phyloP scores from a whole-genome alignment of 1,140 invertebrate species.

The Drosophila truncata region DNA sequence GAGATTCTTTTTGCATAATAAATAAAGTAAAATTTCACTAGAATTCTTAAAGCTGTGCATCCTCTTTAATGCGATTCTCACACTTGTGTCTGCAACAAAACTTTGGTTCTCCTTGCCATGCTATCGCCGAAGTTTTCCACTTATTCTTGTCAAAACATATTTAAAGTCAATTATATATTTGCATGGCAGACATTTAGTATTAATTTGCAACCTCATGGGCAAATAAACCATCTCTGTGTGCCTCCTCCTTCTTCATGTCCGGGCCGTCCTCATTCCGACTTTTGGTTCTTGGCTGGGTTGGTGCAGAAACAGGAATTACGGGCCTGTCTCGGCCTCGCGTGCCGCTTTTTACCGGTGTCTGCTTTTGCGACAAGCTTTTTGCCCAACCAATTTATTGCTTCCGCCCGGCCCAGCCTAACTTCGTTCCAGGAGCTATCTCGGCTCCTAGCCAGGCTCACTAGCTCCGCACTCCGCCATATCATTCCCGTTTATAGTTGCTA shows the following conservation, averaged over 20 bases:
- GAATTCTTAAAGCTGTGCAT: neutral
- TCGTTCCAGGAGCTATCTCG: slow-evolving; percentile 36
- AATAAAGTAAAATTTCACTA: neutral
- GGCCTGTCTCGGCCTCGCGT: slow-evolving; percentile 62
- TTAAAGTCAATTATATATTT: slow-evolving; percentile 51
- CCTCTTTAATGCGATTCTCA: slow-evolving; percentile 1
- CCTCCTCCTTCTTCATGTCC: slow-evolving; percentile 16
- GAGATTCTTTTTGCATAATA: no score
- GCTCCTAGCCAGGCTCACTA: slow-evolving; percentile 24
- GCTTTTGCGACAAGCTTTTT: slow-evolving; percentile 78
- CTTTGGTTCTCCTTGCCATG: neutral
- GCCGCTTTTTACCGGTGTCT: slow-evolving; percentile 70
- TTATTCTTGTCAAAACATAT: slow-evolving; percentile 31
- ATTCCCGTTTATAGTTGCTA: slow-evolving; percentile 43
- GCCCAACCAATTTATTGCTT: slow-evolving; percentile 82
- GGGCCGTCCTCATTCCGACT: neutral
- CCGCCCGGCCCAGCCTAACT: slow-evolving; percentile 41
- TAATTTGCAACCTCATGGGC: slow-evolving; percentile 62
- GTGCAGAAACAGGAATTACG: slow-evolving; percentile 48
- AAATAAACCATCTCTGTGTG: slow-evolving; percentile 50
- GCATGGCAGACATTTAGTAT: slow-evolving; percentile 55
- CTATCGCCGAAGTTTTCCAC: slow-evolving; percentile 1
- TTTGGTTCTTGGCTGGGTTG: neutral
- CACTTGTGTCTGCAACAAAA: neutral
- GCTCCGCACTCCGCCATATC: slow-evolving; percentile 39